Conservation (phyloP, 1,140 invertebrate species). For the Panulirus ornatus region DNA sequence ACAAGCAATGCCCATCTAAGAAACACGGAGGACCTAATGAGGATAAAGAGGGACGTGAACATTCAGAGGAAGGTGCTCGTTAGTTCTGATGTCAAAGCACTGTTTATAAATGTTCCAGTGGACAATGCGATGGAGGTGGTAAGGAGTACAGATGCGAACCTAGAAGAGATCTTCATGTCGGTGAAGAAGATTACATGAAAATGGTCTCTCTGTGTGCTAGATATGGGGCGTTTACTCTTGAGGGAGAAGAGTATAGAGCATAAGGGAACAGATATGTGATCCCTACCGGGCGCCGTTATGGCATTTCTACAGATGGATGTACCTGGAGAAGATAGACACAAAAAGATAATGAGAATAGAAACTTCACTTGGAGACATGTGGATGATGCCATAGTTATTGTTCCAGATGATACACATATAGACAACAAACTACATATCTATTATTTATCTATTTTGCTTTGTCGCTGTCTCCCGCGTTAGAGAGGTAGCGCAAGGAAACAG, state of each 20-base stretch:
- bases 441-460: too few species aligned
- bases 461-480: too few species aligned
- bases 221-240: not conserved
- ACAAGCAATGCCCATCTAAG: not conserved
- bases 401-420: not conserved
- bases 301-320: not conserved
- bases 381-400: not conserved
- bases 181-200: not conserved
- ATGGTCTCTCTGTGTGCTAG: not conserved
- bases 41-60: not conserved
- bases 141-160: not conserved
- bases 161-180: not conserved
- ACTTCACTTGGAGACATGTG: not conserved
- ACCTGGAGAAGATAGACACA: not conserved
- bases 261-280: not conserved
- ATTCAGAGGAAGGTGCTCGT: not conserved
- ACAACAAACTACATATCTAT: not conserved
- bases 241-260: not conserved
- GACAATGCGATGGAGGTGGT: not conserved
- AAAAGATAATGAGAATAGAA: too few species aligned
- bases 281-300: not conserved
- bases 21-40: not conserved
- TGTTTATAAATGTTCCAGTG: not conserved
- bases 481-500: too few species aligned
- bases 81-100: too few species aligned